These are phyloP conservation scores for Fissipunctia ypsillon DNA, from an alignment of 2,888 invertebrate species.

Conservation along the genomic window DNA sequence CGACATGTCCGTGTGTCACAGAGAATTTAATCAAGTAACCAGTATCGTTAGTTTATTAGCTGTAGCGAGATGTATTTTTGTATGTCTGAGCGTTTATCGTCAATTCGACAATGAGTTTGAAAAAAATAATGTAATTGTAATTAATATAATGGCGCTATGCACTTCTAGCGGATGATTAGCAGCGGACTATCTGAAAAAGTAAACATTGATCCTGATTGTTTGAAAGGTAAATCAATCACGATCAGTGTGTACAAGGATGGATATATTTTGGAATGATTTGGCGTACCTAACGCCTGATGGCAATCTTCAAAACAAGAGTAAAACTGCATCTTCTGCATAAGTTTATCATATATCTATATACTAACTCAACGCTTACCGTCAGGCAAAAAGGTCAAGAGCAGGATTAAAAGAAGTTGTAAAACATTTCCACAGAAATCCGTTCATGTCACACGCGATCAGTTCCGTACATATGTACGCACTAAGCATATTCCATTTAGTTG, in stretches of 20 bases:
- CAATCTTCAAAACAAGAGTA: background rate
- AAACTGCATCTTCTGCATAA: background rate
- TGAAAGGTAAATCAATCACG: too few relatives aligned
- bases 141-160: conserved; percentile 39
- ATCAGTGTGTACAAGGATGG: too few relatives aligned
- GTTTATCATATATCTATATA: too few relatives aligned
- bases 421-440: too few relatives aligned
- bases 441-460: background rate
- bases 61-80: conserved; percentile 88
- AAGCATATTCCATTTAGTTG: background rate
- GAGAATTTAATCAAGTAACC: conserved; percentile 71
- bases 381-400: too few relatives aligned
- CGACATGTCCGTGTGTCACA: conserved; percentile 47
- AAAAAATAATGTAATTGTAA: conserved; percentile 59
- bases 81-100: conserved; percentile 81
- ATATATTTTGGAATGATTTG: too few relatives aligned
- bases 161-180: conserved; percentile 13
- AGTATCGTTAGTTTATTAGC: conserved; percentile 82
- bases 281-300: background rate
- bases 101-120: conserved; percentile 79
- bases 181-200: background rate
- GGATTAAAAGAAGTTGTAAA: background rate
- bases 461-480: background rate
- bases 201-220: too few relatives aligned
- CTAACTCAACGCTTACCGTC: too few relatives aligned